Conservation (phyloP, 2,797 vertebrate genomes). For the Diplodus sargus region DNA sequence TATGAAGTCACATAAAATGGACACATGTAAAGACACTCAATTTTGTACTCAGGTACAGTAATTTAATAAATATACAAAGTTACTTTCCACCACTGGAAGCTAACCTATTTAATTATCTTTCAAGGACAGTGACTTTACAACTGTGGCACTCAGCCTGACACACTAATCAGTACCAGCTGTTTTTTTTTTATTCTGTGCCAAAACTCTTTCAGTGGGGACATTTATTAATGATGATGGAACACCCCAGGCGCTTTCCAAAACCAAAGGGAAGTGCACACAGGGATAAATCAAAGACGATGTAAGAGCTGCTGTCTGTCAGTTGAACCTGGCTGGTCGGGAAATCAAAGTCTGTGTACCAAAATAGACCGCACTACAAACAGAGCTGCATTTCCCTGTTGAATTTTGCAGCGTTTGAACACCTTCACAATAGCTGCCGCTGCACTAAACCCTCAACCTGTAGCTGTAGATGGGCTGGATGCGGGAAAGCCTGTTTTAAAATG, state of each 20-base stretch:
- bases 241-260: constrained; percentile 79
- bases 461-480: constrained; percentile 11
- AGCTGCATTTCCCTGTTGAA: constrained; percentile 5
- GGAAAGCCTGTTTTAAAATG: not conserved
- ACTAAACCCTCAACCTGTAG: constrained; percentile 28
- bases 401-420: constrained; percentile 8
- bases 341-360: constrained; percentile 57
- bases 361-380: constrained; percentile 44
- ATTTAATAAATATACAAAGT: too few species aligned
- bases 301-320: constrained; percentile 50
- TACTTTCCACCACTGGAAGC: not conserved
- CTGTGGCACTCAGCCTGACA: constrained; percentile 40
- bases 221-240: constrained; percentile 77
- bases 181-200: constrained; percentile 51
- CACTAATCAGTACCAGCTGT: constrained; percentile 52
- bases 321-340: constrained; percentile 52
- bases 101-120: constrained; percentile 47
- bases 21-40: too few species aligned
- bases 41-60: too few species aligned
- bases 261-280: constrained; percentile 70
- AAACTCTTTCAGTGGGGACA: constrained; percentile 67
- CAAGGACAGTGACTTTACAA: constrained; percentile 41
- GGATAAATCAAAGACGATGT: constrained; percentile 79
- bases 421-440: not conserved
- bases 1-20: too few species aligned